Conservation (phyloP, 2,113 vertebrate species). For the Aspiorhynchus laticeps region DNA sequence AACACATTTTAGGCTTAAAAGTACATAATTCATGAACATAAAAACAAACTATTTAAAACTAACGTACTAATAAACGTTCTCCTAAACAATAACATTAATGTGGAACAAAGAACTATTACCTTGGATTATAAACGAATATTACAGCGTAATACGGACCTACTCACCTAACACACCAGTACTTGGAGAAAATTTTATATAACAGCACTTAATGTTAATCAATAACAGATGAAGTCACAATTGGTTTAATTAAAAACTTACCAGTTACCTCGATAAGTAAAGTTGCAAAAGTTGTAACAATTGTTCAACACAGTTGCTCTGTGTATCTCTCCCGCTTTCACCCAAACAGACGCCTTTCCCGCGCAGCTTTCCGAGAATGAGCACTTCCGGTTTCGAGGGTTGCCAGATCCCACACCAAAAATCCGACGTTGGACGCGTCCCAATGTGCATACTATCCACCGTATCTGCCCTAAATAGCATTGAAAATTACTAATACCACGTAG, state of each 20-base stretch:
- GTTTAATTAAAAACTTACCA: neutral
- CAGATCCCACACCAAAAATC: neutral
- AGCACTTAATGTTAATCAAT: neutral
- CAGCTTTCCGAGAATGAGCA: neutral
- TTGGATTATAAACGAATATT: neutral
- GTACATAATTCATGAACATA: neutral
- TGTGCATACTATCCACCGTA: too few species aligned
- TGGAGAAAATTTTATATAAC: neutral
- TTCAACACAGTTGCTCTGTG: neutral
- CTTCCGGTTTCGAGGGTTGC: conserved; percentile 47
- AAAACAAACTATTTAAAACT: neutral
- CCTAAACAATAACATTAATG: neutral
- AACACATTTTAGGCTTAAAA: neutral
- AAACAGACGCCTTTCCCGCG: conserved; percentile 49
- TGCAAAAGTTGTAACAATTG: neutral
- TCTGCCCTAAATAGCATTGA: too few species aligned
- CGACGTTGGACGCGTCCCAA: neutral
- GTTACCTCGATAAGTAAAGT: neutral
- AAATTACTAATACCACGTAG: too few species aligned
- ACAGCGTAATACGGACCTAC: neutral
- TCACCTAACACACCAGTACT: neutral
- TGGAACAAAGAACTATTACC: neutral
- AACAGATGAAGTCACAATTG: neutral
- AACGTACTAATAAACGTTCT: neutral
- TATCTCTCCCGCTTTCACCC: conserved; percentile 16